Conservation (phyloP, 2,888 invertebrate genomes). For the Phoenoteleia sp. region DNA sequence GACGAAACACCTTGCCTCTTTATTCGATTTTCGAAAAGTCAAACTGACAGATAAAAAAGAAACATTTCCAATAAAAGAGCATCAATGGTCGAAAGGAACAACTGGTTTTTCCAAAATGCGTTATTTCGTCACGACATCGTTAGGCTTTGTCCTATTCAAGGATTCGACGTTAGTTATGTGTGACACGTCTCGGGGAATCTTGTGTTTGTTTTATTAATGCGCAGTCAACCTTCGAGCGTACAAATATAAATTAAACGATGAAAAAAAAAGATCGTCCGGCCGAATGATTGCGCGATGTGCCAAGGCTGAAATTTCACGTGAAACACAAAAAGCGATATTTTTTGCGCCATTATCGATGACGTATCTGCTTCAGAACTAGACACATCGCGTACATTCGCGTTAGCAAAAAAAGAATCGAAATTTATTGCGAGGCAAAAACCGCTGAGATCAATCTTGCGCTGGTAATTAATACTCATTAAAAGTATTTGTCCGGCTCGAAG, state of each 20-base stretch:
- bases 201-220: constrained; percentile 86
- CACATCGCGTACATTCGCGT: constrained; percentile 28
- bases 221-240: constrained; percentile 82
- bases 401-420: constrained; percentile 42
- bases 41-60: background rate
- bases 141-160: constrained; percentile 67
- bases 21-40: constrained; percentile 27
- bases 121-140: constrained; percentile 43
- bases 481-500: constrained; percentile 32
- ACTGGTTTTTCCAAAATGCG: constrained; percentile 51
- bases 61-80: constrained; percentile 27
- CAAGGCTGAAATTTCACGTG: constrained; percentile 71
- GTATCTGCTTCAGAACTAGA: constrained; percentile 47
- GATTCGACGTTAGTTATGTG: constrained; percentile 67
- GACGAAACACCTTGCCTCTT: constrained; percentile 1
- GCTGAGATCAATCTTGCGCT: constrained; percentile 29
- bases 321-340: constrained; percentile 64
- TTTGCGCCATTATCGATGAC: constrained; percentile 63
- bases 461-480: constrained; percentile 57
- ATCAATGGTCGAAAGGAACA: constrained; percentile 13
- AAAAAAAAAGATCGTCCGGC: constrained; percentile 53
- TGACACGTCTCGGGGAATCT: constrained; percentile 77
- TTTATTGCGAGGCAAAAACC: constrained; percentile 50
- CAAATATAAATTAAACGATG: constrained; percentile 70
- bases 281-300: constrained; percentile 63